Evolutionary conservation across 2,113 vertebrate species (phyloP).

Genomic region (Accipiter cooperii): DNA sequence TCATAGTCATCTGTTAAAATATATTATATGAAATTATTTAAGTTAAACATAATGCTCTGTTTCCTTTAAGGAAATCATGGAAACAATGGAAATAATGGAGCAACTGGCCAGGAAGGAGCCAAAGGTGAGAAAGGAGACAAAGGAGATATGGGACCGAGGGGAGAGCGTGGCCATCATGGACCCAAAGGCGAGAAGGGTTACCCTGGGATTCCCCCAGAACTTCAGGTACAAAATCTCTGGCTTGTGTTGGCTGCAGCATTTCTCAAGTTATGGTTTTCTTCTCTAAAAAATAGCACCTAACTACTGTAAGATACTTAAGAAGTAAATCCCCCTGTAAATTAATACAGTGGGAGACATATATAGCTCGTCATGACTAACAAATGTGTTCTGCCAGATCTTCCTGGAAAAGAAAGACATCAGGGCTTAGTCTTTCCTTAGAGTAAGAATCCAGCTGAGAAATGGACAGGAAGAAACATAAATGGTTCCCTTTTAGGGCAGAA

Average conservation of each 20-base stretch:
- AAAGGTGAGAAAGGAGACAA: slow-evolving; percentile 83
- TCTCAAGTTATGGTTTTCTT: not conserved
- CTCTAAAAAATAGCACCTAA: not conserved
- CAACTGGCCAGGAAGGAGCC: slow-evolving; percentile 76
- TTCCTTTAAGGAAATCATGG: slow-evolving; percentile 78
- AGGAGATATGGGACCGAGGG: slow-evolving; percentile 77
- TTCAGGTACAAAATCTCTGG: slow-evolving; percentile 70
- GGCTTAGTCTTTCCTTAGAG: not conserved
- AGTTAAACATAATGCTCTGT: not conserved
- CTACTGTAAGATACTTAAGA: not conserved
- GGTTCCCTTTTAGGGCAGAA: not conserved
- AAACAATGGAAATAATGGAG: slow-evolving; percentile 83
- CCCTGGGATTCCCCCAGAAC: slow-evolving; percentile 77
- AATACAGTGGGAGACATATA: not conserved
- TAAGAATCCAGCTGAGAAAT: not conserved
- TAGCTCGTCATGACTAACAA: not conserved
- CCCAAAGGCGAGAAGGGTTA: slow-evolving; percentile 81
- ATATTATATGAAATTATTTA: not conserved
- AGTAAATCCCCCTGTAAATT: not conserved
- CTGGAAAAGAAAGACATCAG: not conserved
- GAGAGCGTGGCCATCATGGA: slow-evolving; percentile 76
- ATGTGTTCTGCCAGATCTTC: not conserved
- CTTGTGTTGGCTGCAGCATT: not conserved
- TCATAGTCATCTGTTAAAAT: not conserved
- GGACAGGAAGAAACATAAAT: not conserved